Base-by-base conservation (phyloP, 2,888 invertebrate species). In the Cheilosia pagana region DNA sequence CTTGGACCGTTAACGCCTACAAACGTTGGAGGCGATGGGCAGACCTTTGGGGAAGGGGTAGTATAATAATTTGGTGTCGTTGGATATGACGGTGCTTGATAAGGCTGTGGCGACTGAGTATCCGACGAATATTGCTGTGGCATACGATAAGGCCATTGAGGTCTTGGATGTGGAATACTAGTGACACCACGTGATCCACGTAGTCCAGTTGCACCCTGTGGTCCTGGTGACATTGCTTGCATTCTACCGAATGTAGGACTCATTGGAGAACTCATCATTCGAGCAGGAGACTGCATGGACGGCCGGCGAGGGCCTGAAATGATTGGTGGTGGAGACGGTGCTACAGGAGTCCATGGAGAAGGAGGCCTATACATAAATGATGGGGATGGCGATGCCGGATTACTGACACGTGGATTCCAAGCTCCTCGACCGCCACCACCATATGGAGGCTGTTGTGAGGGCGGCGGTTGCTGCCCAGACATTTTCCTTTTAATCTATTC, bases 281-380 rank as follows among this genome's bases (percentile, higher is more conserved):
- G 88, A 43, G 87, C 88, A 41, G 87, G 88, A 39, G 88, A 88
- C 39, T 87, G 93, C 93, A 88, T 83, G 2, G 88, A 92, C 90
- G 87, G 93, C 88, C 93, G 93, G 87, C 94, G 92, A 23, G 94
- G 94, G 57, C 94, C 94, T 60, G 95, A 94, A 88, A 95, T 94
- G 82, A 95, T 93, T 3, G 95, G 95, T n/a, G 95, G 95, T 0
- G 96, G 95, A 87, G 95, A 95, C 1, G 95, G 95, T 8, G 94
- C 91, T 28, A 88, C 89, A 55, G 89, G 89, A 1, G 91, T 90
- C 93, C 95, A 96, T 60, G 96, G 96, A 43, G 96, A 96, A 14
- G 95, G 94, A 39, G 96, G 95, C 41, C 96, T 94, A 91, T 95
- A 96, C 88, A 95, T 94, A 86, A 94, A 94, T 2, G 93, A 93